Percentiles rank a stretch among this genome's conserved stretches.
Conservation (phyloP, 2,113 vertebrate genomes). For the Saccopteryx leptura region DNA sequence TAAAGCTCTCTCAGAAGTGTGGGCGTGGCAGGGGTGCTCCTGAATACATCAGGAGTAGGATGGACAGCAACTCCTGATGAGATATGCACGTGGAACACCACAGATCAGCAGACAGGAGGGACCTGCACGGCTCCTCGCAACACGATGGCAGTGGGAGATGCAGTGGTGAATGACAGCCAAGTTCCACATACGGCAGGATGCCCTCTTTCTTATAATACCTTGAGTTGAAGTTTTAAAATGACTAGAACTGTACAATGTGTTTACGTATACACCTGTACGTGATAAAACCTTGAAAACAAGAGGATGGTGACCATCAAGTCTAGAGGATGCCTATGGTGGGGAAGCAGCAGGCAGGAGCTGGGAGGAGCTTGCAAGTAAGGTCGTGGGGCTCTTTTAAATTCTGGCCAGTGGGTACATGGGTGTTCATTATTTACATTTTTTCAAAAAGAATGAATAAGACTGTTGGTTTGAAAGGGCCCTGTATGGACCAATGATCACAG, state of each 20-base stretch:
- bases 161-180: neutral
- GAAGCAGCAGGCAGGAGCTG: neutral
- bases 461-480: neutral
- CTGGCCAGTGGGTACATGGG: neutral
- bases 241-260: neutral
- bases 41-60: neutral
- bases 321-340: neutral
- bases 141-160: rapidly evolving
- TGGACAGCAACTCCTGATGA: neutral
- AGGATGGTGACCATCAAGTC: neutral
- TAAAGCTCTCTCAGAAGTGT: neutral
- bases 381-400: neutral
- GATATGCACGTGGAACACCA: neutral
- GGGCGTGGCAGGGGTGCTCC: neutral
- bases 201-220: neutral
- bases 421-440: neutral
- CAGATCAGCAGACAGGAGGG: neutral
- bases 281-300: neutral
- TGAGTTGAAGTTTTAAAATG: neutral
- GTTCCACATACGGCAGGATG: neutral
- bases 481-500: neutral
- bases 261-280: rapidly evolving
- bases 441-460: constrained; percentile 4
- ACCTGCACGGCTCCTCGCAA: neutral
- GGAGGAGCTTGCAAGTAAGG: neutral